Conservation (phyloP, 2,113 vertebrate species). For the Pheucticus melanocephalus region DNA sequence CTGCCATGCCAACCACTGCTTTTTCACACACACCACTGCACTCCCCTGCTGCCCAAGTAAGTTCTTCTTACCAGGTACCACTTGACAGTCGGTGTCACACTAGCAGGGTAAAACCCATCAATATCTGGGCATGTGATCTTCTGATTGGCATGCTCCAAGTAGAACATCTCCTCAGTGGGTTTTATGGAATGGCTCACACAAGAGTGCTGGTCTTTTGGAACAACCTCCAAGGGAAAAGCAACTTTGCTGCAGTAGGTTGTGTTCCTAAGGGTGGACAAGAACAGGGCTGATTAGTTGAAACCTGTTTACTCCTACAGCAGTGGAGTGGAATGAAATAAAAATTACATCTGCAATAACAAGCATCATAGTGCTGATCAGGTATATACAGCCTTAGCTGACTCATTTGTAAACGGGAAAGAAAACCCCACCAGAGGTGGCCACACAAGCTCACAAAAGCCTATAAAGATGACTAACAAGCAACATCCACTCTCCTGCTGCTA, state of each 20-base stretch:
- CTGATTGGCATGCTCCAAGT: constrained; percentile 53
- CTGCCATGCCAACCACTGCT: not conserved
- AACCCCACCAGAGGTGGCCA: not conserved
- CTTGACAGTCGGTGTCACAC: constrained; percentile 62
- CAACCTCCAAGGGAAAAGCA: constrained; percentile 81
- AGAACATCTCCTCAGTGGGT: constrained; percentile 33
- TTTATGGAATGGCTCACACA: constrained; percentile 73
- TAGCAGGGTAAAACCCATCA: constrained; percentile 76
- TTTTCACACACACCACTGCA: not conserved
- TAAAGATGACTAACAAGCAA: constrained; percentile 26
- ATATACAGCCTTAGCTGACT: not conserved
- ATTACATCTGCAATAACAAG: not conserved
- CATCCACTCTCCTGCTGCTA: not conserved
- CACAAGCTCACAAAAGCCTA: not conserved
- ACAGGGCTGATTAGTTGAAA: not conserved
- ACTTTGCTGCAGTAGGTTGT: constrained; percentile 86
- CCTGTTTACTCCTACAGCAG: not conserved
- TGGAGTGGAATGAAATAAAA: not conserved
- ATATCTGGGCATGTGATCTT: constrained; percentile 82
- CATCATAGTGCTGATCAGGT: not conserved
- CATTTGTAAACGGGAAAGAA: not conserved
- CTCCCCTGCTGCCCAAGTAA: not conserved
- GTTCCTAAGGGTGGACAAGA: constrained; percentile 75
- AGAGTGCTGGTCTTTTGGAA: constrained; percentile 54
- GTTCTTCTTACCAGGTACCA: constrained; percentile 81